Evolutionary conservation across 2,797 vertebrate genomes (phyloP).

Genomic region (Platalea minor): DNA sequence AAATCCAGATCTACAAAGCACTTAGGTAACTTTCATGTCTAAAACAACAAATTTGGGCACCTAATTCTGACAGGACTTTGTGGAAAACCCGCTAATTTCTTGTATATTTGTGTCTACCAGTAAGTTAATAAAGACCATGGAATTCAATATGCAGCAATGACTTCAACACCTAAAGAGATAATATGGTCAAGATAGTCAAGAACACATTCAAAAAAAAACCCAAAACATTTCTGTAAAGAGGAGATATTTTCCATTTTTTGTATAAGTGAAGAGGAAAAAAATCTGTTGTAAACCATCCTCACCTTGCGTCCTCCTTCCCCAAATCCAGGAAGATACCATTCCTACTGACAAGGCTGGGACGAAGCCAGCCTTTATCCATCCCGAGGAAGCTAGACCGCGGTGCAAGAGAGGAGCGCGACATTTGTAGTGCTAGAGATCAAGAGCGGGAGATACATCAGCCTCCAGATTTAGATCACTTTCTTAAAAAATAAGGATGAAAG

Average conservation of each 20-base stretch:
- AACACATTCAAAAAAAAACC: not conserved
- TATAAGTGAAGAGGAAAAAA: not conserved
- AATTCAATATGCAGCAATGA: not conserved
- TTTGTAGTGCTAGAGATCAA: not conserved
- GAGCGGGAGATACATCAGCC: not conserved
- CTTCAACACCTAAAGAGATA: not conserved
- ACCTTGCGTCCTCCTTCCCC: rapidly evolving
- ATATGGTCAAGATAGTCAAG: not conserved
- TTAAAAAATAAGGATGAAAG: not conserved
- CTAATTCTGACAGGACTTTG: not conserved
- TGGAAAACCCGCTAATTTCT: not conserved
- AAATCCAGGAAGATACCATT: not conserved
- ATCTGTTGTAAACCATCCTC: not conserved
- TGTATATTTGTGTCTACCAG: not conserved
- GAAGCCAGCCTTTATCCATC: not conserved
- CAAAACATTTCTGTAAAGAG: not conserved
- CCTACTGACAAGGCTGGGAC: not conserved
- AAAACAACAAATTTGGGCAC: not conserved
- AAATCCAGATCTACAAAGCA: not conserved
- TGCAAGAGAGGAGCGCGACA: not conserved
- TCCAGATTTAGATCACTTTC: not conserved
- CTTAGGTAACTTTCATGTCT: not conserved
- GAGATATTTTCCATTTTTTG: not conserved
- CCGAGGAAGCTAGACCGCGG: not conserved
- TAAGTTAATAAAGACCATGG: not conserved